Conservation (phyloP, 2,113 vertebrate genomes). For the Hemiprocne comata region DNA sequence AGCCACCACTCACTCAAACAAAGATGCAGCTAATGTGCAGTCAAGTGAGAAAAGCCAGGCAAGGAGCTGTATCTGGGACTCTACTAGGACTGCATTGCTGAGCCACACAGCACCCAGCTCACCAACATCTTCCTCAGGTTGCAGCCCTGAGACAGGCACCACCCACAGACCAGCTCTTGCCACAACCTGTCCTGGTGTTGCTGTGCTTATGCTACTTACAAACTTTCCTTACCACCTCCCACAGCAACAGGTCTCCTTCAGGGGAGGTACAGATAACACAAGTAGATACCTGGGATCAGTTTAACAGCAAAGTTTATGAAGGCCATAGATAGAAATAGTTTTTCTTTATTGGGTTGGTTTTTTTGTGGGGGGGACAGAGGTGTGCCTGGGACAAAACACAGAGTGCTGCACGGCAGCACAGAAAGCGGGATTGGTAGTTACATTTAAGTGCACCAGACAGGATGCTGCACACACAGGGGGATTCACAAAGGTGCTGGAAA, state of each 20-base stretch:
- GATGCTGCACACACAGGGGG: neutral
- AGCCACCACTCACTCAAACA: neutral
- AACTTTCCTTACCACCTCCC: neutral
- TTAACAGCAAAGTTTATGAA: neutral
- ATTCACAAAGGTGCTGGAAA: neutral
- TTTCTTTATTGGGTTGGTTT: neutral
- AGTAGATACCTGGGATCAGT: neutral
- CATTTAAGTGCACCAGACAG: neutral
- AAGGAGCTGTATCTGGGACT: neutral
- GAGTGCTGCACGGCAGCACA: neutral
- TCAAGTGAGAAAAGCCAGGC: neutral
- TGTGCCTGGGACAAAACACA: neutral
- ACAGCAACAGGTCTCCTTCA: neutral
- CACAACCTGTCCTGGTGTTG: neutral
- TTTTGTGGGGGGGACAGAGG: neutral
- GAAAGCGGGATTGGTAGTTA: neutral
- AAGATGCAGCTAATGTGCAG: neutral
- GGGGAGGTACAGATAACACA: neutral
- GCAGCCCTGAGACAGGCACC: neutral
- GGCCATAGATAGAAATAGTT: accelerated
- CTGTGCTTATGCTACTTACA: neutral
- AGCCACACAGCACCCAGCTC: neutral
- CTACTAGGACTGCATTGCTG: neutral
- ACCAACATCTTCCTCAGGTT: neutral
- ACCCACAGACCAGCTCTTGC: neutral